These are phyloP conservation scores for Arvicola amphibius DNA, from an alignment of 2,797 vertebrate genomes.

Conservation along the genomic window DNA sequence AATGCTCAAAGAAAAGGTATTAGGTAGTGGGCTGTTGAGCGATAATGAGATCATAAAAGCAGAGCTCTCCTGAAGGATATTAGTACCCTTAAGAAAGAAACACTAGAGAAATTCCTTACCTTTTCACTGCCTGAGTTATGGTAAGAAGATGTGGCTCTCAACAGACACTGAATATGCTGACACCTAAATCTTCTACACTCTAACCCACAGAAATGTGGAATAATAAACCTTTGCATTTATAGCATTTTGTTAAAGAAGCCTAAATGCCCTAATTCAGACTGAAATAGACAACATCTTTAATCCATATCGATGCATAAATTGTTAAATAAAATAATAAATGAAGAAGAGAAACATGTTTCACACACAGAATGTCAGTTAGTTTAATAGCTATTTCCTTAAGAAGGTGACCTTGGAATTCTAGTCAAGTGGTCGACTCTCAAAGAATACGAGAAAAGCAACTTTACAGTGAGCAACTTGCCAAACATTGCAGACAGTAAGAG, in stretches of 20 bases:
- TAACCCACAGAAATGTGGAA: neutral
- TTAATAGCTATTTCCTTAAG: neutral
- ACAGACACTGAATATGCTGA: neutral
- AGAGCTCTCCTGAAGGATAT: neutral
- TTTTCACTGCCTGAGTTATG: neutral
- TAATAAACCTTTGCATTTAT: neutral
- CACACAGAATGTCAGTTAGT: neutral
- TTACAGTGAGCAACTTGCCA: neutral
- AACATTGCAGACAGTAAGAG: neutral
- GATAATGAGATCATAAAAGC: neutral
- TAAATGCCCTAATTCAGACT: neutral
- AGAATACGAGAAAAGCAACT: neutral
- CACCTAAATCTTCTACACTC: neutral
- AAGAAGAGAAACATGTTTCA: neutral
- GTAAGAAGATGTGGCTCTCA: neutral
- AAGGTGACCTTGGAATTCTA: neutral
- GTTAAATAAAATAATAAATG: neutral
- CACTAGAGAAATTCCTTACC: neutral
- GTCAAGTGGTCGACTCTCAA: neutral
- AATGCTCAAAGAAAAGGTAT: neutral
- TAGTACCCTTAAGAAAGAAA: neutral
- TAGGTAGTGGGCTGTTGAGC: neutral
- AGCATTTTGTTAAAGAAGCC: neutral
- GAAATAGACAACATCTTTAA: neutral
- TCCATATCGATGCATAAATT: neutral